phyloP scores from a whole-genome alignment of 2,888 invertebrate genomes.

The Acronicta leporina region DNA sequence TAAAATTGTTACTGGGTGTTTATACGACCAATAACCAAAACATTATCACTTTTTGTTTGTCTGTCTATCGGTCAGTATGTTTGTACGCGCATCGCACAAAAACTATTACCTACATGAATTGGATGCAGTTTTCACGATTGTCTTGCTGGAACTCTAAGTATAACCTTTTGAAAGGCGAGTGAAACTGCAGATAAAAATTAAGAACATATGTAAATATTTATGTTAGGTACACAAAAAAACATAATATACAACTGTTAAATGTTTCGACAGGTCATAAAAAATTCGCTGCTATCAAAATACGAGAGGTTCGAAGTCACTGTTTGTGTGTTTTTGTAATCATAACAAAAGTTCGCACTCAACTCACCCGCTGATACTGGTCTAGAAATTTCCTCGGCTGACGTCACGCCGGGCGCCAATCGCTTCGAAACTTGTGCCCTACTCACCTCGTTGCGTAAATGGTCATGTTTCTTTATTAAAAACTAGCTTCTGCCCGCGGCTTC shows the following conservation, averaged over 20 bases:
- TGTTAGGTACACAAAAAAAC: neutral
- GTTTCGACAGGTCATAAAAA: conserved; percentile 9
- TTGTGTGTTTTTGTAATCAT: conserved; percentile 2
- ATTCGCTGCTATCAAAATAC: conserved; percentile 2
- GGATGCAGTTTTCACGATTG: too few relatives aligned
- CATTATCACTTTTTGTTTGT: too few relatives aligned
- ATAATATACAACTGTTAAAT: neutral
- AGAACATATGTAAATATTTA: too few relatives aligned
- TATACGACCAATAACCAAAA: too few relatives aligned
- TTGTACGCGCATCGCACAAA: too few relatives aligned
- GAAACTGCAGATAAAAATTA: neutral
- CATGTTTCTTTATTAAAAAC: neutral
- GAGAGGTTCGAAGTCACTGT: conserved; percentile 4
- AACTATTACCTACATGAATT: too few relatives aligned
- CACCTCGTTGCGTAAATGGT: conserved; percentile 11
- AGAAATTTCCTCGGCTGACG: conserved; percentile 42
- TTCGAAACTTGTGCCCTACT: conserved; percentile 2
- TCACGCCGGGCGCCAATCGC: conserved; percentile 16
- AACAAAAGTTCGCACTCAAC: conserved; percentile 20
- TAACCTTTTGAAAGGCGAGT: too few relatives aligned
- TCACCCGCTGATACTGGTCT: conserved; percentile 29
- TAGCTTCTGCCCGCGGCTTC: too few relatives aligned
- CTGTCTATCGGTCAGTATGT: too few relatives aligned
- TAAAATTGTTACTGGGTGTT: too few relatives aligned
- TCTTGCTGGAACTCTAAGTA: too few relatives aligned